Evolutionary conservation across 2,113 vertebrate genomes (phyloP).

Genomic region (Hyperopisus bebe): DNA sequence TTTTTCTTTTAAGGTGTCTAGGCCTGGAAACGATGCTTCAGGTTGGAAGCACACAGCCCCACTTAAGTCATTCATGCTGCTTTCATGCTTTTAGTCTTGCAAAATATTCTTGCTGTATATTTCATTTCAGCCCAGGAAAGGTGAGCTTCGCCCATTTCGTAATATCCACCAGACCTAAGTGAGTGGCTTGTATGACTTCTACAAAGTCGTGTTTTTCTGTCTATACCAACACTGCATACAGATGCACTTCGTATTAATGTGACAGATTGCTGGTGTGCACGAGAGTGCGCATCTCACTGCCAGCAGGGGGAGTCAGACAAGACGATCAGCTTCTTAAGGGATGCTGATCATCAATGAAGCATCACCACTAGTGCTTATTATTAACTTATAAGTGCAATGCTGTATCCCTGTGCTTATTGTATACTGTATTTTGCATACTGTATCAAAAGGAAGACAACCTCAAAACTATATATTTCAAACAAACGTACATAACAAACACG

Average conservation of each 20-base stretch:
- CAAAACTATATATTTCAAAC: not conserved
- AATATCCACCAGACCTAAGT: not conserved
- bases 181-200: not conserved
- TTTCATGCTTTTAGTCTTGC: not conserved
- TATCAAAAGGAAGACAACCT: not conserved
- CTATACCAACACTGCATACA: not conserved
- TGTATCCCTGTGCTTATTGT: not conserved
- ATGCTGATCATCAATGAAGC: not conserved
- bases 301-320: not conserved
- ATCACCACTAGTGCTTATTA: not conserved
- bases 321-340: not conserved
- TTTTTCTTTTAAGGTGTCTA: not conserved
- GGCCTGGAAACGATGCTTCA: not conserved
- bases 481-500: not conserved
- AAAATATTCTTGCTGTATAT: not conserved
- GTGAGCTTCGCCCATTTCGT: not conserved
- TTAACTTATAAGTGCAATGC: constrained; percentile 1
- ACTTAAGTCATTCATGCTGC: not conserved
- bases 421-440: not conserved
- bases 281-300: not conserved
- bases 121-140: not conserved
- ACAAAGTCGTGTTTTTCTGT: not conserved
- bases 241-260: not conserved
- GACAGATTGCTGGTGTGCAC: not conserved
- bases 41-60: not conserved